Evolutionary conservation across 2,888 invertebrate species (phyloP).

Genomic region (Agonum fuliginosum): DNA sequence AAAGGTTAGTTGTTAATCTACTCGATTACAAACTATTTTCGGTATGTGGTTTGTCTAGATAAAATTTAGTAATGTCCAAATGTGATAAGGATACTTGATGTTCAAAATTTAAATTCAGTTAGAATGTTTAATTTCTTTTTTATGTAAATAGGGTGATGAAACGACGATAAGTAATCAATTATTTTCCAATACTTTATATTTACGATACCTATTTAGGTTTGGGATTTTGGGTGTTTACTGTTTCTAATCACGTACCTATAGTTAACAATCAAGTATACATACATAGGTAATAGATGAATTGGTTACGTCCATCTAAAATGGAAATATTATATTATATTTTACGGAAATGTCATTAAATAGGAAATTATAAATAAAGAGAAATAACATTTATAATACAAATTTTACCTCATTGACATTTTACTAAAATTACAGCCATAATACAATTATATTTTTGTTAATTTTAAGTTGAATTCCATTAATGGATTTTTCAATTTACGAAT

Average conservation of each 20-base stretch:
- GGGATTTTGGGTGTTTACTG: neutral
- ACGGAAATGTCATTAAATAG: no score
- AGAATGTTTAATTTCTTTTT: constrained; percentile 34
- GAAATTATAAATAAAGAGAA: no score
- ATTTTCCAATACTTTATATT: neutral
- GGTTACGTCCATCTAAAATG: no score
- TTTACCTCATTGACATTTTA: no score
- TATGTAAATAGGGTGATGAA: constrained; percentile 24
- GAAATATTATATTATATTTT: no score
- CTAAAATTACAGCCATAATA: no score
- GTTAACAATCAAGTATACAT: neutral
- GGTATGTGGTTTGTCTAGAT: neutral
- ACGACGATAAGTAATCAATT: constrained; percentile 2
- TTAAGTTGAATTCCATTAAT: no score
- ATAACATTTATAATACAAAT: no score
- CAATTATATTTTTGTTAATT: no score
- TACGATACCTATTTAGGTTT: constrained; percentile 12
- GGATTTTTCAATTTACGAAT: no score
- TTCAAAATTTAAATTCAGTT: neutral
- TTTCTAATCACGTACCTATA: neutral
- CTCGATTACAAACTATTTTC: neutral
- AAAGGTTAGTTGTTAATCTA: neutral
- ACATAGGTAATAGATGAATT: no score
- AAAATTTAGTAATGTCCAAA: constrained; percentile 7
- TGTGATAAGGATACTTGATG: constrained; percentile 27